Conservation (phyloP, 64 coral and sea anemone genomes). For the Dendronephthya gigantea region DNA sequence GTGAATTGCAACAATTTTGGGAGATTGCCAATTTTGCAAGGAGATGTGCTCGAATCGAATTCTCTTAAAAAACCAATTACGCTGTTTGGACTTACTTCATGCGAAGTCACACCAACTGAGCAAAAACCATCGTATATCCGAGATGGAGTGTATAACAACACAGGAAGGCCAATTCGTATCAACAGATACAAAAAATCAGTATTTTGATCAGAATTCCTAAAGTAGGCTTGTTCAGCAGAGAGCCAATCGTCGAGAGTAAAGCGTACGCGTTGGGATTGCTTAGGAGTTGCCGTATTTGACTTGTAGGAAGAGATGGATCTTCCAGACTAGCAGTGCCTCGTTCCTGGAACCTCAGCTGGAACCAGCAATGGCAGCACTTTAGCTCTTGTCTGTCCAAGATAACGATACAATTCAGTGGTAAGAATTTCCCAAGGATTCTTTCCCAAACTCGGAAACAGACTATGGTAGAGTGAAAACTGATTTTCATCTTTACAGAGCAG, state of each 20-base stretch:
- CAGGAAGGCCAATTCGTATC: too few species aligned
- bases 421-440: conserved; percentile 61
- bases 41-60: background rate
- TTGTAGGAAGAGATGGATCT: too few species aligned
- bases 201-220: background rate
- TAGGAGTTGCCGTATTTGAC: too few species aligned
- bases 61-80: background rate
- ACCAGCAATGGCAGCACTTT: conserved; percentile 58
- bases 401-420: conserved; percentile 39
- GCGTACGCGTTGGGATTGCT: background rate
- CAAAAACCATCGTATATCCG: too few species aligned
- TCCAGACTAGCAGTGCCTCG: too few species aligned
- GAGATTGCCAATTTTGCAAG: background rate
- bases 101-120: too few species aligned
- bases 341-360: background rate
- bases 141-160: too few species aligned
- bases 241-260: background rate
- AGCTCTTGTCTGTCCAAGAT: conserved; percentile 35
- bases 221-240: background rate
- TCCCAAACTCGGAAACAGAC: conserved; percentile 54
- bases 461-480: conserved; percentile 64
- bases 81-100: background rate
- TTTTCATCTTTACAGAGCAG: conserved; percentile 38
- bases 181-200: too few species aligned
- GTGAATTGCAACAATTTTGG: background rate